These are phyloP conservation scores for Sycobia sp. DNA, from an alignment of 1,140 invertebrate genomes.

Conservation along the genomic window DNA sequence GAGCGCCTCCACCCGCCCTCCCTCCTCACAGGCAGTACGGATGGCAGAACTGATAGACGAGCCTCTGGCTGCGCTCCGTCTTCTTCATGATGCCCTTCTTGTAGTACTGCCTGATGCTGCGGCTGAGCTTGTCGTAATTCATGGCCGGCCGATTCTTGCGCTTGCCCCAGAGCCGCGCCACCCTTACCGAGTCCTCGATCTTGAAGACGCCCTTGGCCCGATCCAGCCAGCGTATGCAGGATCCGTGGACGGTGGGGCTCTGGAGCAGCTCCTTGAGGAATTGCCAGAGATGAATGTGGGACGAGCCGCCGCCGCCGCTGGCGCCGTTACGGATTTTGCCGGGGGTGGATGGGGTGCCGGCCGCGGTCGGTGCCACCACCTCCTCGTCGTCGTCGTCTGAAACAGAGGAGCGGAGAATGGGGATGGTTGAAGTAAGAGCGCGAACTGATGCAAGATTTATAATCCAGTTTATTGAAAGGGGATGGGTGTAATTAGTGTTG, in stretches of 20 bases:
- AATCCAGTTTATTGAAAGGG: not conserved
- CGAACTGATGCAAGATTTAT: too few relatives aligned
- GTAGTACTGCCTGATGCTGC: slow-evolving; percentile 98
- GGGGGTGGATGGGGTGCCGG: not conserved
- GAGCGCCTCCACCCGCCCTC: too few relatives aligned
- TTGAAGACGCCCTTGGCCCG: slow-evolving; percentile 95
- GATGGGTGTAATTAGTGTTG: too few relatives aligned
- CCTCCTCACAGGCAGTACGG: slow-evolving; percentile 84
- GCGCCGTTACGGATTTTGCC: slow-evolving; percentile 65
- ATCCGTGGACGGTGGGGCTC: slow-evolving; percentile 83
- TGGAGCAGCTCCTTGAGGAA: slow-evolving; percentile 95
- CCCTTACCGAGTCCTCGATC: slow-evolving; percentile 96
- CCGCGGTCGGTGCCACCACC: slow-evolving; percentile 30
- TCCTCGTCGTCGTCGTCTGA: slow-evolving; percentile 69
- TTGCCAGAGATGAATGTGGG: slow-evolving; percentile 99
- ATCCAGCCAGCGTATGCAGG: slow-evolving; percentile 96
- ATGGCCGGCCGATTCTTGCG: slow-evolving; percentile 97
- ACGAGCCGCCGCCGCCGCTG: slow-evolving; percentile 72
- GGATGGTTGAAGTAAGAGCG: too few relatives aligned
- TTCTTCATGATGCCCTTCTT: slow-evolving; percentile 99
- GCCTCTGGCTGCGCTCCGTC: slow-evolving; percentile 93
- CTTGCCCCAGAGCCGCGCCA: slow-evolving; percentile 94
- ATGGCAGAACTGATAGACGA: slow-evolving; percentile 99
- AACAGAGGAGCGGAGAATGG: too few relatives aligned
- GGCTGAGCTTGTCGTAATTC: slow-evolving; percentile 99